Conservation (phyloP, 2,888 invertebrate species). For the Hirudinaria manillensis region DNA sequence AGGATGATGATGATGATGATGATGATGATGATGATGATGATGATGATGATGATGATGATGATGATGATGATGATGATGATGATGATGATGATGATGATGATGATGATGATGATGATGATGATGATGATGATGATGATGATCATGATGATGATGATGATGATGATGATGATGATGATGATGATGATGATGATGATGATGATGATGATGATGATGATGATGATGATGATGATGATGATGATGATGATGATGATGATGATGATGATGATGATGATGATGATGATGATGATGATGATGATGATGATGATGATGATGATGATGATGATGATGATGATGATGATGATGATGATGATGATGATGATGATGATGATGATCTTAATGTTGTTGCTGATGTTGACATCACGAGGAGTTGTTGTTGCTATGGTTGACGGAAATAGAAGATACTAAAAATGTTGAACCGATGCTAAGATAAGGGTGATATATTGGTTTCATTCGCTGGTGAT, state of each 20-base stretch:
- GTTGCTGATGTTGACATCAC: neutral
- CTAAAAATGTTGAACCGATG: no score
- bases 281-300: conserved; percentile 29
- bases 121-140: neutral
- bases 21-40: conserved; percentile 18
- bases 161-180: neutral
- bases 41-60: conserved; percentile 23
- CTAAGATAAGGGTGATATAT: no score
- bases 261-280: conserved; percentile 24
- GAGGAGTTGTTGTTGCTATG: no score
- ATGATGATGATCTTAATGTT: no score
- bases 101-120: neutral
- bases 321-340: conserved; percentile 29
- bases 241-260: conserved; percentile 24
- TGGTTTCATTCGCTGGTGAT: neutral
- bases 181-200: conserved; percentile 18
- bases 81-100: neutral
- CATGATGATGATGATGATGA: neutral
- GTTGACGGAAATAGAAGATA: no score
- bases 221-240: conserved; percentile 23
- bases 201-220: conserved; percentile 28
- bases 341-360: conserved; percentile 29
- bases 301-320: conserved; percentile 27
- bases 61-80: conserved; percentile 20
- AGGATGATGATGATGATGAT: conserved; percentile 9